Base-by-base conservation (phyloP, 2,113 vertebrate genomes). In the Thalassarche chlororhynchos region DNA sequence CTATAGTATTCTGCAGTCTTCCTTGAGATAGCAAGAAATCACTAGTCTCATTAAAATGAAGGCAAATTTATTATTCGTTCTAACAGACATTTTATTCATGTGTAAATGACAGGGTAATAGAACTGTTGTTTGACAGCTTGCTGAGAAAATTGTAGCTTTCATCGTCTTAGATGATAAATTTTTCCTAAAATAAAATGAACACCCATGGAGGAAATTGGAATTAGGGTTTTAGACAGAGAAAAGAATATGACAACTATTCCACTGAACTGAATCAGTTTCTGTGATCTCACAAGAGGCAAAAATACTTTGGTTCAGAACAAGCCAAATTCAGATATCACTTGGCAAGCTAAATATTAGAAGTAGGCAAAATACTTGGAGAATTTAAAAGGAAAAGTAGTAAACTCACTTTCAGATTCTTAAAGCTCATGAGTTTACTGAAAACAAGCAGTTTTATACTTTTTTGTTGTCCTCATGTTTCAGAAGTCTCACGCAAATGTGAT, bases 91-190 rank as follows among this genome's bases (percentile, higher is more conserved):
- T 92, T 93, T 96, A 96, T 96, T 97, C 94, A 84, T 96, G 87
- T 91, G 86, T 62, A 97, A 94, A 94, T 96, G 96, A 93, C 96
- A 97, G 65, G 93, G 81, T 97, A 94, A 97, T 95, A 95, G 82
- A 96, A 89, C 60, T 82, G 82, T 74, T 97, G 94, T 96, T 97
- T 97, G 97, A 97, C 96, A 97, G 93, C 89, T 91, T 95, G 79
- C 89, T 92, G 76, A 90, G 96, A 97, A 96, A 97, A 97, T 96
- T 96, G 69, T 75, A 97, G 84, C 94, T 97, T 97, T 97, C 79
- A 97, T 97, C 87, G 78, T 94, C 52, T 76, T 87, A 87, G 70
- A 90, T 95, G 94, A 97, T 84, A 97, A 78, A 51, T 96, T 96
- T 91, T 96, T 95, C 96, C 91, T 84, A 96, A 97, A 97, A 97